Percentiles rank a stretch among this genome's conserved stretches.
Evolutionary conservation across 1,140 invertebrate genomes (phyloP).

Genomic region (Ruditapes philippinarum): DNA sequence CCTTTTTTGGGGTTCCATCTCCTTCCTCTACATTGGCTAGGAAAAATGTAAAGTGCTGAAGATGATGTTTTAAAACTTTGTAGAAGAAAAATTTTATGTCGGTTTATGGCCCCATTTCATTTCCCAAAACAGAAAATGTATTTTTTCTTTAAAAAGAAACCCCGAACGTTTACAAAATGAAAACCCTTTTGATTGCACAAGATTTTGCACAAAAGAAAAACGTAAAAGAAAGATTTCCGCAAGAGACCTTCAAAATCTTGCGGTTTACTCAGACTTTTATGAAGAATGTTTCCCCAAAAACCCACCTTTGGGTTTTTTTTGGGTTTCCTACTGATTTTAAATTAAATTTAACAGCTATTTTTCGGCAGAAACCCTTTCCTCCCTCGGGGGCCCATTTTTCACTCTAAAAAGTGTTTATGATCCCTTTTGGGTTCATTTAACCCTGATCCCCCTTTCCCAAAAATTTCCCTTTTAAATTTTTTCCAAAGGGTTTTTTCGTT

Average conservation of each 20-base stretch:
- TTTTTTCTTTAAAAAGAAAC: slow-evolving; percentile 43
- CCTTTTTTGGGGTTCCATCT: slow-evolving; percentile 41
- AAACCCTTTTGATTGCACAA: slow-evolving; percentile 63
- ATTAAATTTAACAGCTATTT: slow-evolving; percentile 51
- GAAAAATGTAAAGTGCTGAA: slow-evolving; percentile 10
- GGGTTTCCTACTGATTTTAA: slow-evolving; percentile 43
- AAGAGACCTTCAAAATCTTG: slow-evolving; percentile 48
- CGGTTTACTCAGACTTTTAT: slow-evolving; percentile 40
- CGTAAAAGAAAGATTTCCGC: slow-evolving; percentile 44
- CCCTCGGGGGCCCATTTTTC: slow-evolving; percentile 68
- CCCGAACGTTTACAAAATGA: background rate
- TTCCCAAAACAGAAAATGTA: background rate
- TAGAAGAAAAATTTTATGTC: slow-evolving; percentile 62
- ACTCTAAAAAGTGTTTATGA: slow-evolving; percentile 68
- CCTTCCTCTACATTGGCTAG: slow-evolving; percentile 48
- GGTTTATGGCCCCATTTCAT: slow-evolving; percentile 61
- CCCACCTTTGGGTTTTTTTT: slow-evolving; percentile 58
- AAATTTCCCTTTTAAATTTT: too few relatives aligned
- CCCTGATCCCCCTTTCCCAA: too few relatives aligned
- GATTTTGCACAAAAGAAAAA: slow-evolving; percentile 53
- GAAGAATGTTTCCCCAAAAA: slow-evolving; percentile 36
- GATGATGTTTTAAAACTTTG: slow-evolving; percentile 30
- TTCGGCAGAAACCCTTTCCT: slow-evolving; percentile 40
- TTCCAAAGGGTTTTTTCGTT: too few relatives aligned
- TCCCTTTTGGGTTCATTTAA: too few relatives aligned